Evolutionary conservation across 2,113 vertebrate genomes (phyloP), one percentile per base, ranked within the genome.

Genomic region (Lates calcarifer): DNA sequence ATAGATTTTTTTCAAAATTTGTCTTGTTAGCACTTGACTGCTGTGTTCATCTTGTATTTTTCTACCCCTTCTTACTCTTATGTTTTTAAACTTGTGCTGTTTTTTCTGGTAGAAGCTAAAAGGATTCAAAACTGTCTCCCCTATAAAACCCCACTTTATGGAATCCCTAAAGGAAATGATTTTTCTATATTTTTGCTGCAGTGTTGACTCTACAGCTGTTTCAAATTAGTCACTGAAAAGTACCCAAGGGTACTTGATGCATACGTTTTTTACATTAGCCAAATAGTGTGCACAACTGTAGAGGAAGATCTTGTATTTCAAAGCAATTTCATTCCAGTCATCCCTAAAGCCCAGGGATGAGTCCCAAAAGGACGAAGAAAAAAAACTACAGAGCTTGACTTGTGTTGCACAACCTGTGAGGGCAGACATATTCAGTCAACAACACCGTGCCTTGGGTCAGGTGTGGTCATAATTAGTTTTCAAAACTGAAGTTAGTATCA

Each of bases 401-500:
- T 39, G 53, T 75, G 29, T 45, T 74, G 29, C 62, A 43, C 5
- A 77, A 10, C 45, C 51, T 70, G 22, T 10, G 29, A 89, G 20
- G 41, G 63, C 49, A 62, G 67, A 75, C 3, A 24, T 53, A 67
- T 71, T 80, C 45, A 71, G 47, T 76, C 63, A 84, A 80, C 61
- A 88, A 47, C 64, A 77, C 17, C 33, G 18, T 60, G 53, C 17
- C 77, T n/a, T 41, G 11, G 71, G 82, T 85, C 77, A 62, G 41
- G 13, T 56, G 15, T 66, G n/a, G 47, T 55, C 63, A 63, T 90
- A 72, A 83, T 80, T 80, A 77, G 47, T 79, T 85, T 83, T 13
- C 47, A 73, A 51, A 89, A 75, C 74, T 77, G 58, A 81, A 77
- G 63, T 62, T 77, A 24, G 73, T 57, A 86, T 77, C 58, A 86